Percentiles rank a stretch among this genome's conserved stretches.
Evolutionary conservation across 2,888 invertebrate species (phyloP).

Genomic region (Bedellia somnulentella): DNA sequence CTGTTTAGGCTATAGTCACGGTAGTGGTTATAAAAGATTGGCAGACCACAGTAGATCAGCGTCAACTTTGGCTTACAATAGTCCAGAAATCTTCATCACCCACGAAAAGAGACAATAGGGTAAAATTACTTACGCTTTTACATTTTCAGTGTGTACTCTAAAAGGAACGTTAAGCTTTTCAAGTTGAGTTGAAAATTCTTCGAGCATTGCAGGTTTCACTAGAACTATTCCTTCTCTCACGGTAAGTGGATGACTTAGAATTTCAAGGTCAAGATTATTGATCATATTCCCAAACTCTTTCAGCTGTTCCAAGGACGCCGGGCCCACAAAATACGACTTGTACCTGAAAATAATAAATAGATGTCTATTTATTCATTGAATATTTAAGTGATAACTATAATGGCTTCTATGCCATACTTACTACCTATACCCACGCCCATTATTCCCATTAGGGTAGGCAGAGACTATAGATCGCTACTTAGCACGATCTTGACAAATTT

Average conservation of each 20-base stretch:
- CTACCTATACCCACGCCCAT: no score
- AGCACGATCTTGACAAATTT: no score
- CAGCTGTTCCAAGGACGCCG: conserved; percentile 21
- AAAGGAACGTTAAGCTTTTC: conserved; percentile 26
- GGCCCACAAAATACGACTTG: conserved; percentile 33
- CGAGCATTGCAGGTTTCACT: conserved; percentile 30
- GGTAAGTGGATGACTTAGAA: conserved; percentile 21
- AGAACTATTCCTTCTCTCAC: conserved; percentile 34
- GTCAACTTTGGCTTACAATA: no score
- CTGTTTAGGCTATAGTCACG: no score
- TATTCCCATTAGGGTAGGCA: no score
- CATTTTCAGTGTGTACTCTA: conserved; percentile 37
- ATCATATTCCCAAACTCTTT: conserved; percentile 17
- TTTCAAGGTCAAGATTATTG: conserved; percentile 19
- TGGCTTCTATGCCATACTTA: no score
- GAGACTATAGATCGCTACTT: no score
- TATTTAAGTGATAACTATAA: background rate
- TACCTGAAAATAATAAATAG: no score
- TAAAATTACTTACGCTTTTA: conserved; percentile 37
- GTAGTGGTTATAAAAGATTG: no score
- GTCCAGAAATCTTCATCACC: no score
- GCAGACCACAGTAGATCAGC: no score
- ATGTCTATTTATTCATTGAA: background rate
- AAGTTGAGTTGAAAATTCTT: conserved; percentile 23
- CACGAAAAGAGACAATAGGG: no score